Evolutionary conservation across 2,797 vertebrate species (phyloP).

Genomic region (Pipistrellus kuhlii): DNA sequence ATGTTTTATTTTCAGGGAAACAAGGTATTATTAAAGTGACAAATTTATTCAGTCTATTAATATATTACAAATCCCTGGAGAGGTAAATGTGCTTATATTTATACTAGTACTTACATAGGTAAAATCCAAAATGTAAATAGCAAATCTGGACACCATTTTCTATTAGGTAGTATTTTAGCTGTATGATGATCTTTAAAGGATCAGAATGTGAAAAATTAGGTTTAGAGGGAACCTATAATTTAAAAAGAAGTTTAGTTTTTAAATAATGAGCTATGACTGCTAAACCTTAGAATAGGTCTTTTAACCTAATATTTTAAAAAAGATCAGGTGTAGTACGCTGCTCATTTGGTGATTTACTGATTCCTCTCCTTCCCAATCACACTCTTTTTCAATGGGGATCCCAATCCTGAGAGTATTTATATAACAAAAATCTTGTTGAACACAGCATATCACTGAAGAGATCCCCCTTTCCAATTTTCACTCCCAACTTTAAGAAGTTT

Average conservation of each 20-base stretch:
- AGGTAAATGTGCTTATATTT: slow-evolving; percentile 70
- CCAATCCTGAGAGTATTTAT: neutral
- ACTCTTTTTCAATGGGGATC: neutral
- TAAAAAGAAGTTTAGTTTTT: slow-evolving; percentile 51
- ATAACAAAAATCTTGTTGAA: neutral
- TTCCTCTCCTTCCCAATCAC: neutral
- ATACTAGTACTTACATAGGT: slow-evolving; percentile 65
- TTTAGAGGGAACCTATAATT: slow-evolving; percentile 56
- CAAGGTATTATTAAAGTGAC: slow-evolving; percentile 73
- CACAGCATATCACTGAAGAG: neutral
- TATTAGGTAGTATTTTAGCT: slow-evolving; percentile 71
- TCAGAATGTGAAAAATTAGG: slow-evolving; percentile 75
- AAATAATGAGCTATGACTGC: slow-evolving; percentile 13
- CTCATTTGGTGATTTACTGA: neutral
- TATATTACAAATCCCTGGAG: slow-evolving; percentile 69
- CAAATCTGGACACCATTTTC: slow-evolving; percentile 73
- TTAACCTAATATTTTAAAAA: slow-evolving; percentile 6
- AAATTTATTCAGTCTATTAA: slow-evolving; percentile 79
- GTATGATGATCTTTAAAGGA: slow-evolving; percentile 57
- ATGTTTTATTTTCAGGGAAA: no score
- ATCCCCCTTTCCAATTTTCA: neutral
- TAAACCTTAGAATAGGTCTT: slow-evolving; percentile 32
- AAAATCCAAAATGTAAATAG: slow-evolving; percentile 77
- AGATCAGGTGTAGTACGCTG: neutral
- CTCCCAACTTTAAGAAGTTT: neutral